phyloP scores from a whole-genome alignment of 1,140 invertebrate species.

The Limonius californicus region DNA sequence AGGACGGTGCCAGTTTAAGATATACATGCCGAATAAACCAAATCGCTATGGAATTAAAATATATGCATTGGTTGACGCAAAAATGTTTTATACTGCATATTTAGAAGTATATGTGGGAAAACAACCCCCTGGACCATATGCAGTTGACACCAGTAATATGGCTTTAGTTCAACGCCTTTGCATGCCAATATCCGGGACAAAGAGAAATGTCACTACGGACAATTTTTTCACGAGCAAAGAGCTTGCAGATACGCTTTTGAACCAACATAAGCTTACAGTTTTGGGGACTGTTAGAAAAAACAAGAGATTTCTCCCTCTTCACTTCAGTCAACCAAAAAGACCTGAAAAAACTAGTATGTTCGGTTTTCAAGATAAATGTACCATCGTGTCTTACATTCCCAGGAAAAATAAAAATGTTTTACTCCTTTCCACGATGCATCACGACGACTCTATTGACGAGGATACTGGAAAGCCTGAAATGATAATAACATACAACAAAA shows the following conservation, averaged over 20 bases:
- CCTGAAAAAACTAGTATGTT: too few species aligned
- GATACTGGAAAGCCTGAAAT: too few species aligned
- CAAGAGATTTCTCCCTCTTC: too few species aligned
- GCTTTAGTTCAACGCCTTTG: slow-evolving; percentile 34
- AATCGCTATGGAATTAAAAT: slow-evolving; percentile 32
- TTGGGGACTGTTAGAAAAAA: slow-evolving; percentile 37
- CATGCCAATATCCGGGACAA: slow-evolving; percentile 31
- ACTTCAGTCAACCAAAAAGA: too few species aligned
- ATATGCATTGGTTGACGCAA: too few species aligned
- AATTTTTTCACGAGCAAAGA: slow-evolving; percentile 39
- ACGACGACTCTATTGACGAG: too few species aligned
- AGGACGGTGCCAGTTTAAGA: slow-evolving; percentile 45
- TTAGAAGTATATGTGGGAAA: slow-evolving; percentile 5
- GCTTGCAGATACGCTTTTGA: slow-evolving; percentile 26
- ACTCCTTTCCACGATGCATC: too few species aligned
- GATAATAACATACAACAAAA: too few species aligned
- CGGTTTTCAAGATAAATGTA: too few species aligned
- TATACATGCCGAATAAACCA: slow-evolving; percentile 47
- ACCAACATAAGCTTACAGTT: slow-evolving; percentile 32
- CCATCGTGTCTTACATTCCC: too few species aligned
- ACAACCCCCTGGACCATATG: slow-evolving; percentile 25
- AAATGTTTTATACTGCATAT: background rate
- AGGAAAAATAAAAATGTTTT: too few species aligned
- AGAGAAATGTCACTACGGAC: slow-evolving; percentile 41
- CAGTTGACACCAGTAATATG: slow-evolving; percentile 21